Evolutionary conservation across 2,113 vertebrate species (phyloP), one percentile per base, ranked within the genome.

Genomic region (Lophius piscatorius): DNA sequence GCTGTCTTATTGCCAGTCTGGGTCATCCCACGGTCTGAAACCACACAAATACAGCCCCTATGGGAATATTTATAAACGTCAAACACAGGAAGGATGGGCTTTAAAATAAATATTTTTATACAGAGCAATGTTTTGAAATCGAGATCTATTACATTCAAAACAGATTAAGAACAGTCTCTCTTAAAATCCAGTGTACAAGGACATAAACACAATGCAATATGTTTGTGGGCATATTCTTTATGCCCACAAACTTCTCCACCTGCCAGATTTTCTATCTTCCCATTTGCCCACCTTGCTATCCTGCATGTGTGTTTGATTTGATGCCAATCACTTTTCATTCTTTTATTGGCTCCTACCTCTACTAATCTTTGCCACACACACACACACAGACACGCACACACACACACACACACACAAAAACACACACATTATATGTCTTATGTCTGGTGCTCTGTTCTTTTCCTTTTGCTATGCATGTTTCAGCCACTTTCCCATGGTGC

Each of bases 401-500:
- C 18, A 47, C 34, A 67, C 61, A 31, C 33, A 56, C 46, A 36
- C 34, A 28, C 28, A 51, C 46, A 22, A 39, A 44, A 51, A 69
- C 34, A 58, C 40, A 56, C 9, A 47, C 28, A 22, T n/a, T n/a
- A n/a, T n/a, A 66, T 31, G 6, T 45, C 26, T 45, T 20, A 45
- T 35, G 33, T 39, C 52, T 10, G 4, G 22, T 40, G 31, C 54
- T 80, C 40, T 71, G 34, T 58, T 71, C 8, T 26, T 62, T 48
- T 69, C 63, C 59, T 75, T 33, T 55, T 73, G 70, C 65, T 72
- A 56, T 72, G 81, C 83, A 79, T 84, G 82, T 61, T 65, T 73
- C 59, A 54, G 74, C 57, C 58, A 20, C 42, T 75, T 77, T 61
- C 65, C 70, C 67, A 74, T 73, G 69, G 45, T 77, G 69, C 61